Evolutionary conservation across 2,797 vertebrate genomes (phyloP).

Genomic region (Hirundo rustica): DNA sequence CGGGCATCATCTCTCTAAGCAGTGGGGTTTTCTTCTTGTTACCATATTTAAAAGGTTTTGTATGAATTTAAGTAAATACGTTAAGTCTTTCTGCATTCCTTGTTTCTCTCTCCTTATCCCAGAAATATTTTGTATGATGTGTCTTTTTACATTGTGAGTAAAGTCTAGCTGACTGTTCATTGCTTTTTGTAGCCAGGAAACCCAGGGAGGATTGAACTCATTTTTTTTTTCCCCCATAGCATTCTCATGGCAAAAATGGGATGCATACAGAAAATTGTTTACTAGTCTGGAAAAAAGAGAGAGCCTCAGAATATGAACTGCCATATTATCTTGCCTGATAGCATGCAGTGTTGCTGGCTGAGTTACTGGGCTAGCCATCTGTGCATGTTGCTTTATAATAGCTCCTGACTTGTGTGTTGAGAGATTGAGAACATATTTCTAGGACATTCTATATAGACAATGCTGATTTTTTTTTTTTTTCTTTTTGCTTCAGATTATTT

Average conservation of each 20-base stretch:
- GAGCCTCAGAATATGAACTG: conserved; percentile 31
- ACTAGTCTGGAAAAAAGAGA: conserved; percentile 39
- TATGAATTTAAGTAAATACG: background rate
- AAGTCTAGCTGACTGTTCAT: background rate
- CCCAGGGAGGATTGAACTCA: background rate
- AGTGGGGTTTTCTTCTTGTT: background rate
- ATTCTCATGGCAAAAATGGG: conserved; percentile 60
- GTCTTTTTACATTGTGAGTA: background rate
- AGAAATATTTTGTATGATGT: background rate
- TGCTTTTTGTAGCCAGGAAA: conserved; percentile 15
- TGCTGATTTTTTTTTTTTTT: background rate
- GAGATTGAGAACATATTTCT: conserved; percentile 29
- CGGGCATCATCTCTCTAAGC: background rate
- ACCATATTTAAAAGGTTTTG: background rate
- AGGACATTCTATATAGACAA: background rate
- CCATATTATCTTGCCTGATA: conserved; percentile 58
- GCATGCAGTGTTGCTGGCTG: conserved; percentile 67
- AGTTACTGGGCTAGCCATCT: conserved; percentile 61
- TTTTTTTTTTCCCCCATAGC: background rate
- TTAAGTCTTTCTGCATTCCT: background rate
- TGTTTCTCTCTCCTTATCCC: background rate
- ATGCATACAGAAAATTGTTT: conserved; percentile 67
- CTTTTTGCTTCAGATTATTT: background rate
- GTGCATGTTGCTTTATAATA: conserved; percentile 58
- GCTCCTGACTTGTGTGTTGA: conserved; percentile 52